These are phyloP conservation scores for Zoanthus sociatus DNA, from an alignment of 92 coral and sea anemone genomes.

Conservation along the genomic window DNA sequence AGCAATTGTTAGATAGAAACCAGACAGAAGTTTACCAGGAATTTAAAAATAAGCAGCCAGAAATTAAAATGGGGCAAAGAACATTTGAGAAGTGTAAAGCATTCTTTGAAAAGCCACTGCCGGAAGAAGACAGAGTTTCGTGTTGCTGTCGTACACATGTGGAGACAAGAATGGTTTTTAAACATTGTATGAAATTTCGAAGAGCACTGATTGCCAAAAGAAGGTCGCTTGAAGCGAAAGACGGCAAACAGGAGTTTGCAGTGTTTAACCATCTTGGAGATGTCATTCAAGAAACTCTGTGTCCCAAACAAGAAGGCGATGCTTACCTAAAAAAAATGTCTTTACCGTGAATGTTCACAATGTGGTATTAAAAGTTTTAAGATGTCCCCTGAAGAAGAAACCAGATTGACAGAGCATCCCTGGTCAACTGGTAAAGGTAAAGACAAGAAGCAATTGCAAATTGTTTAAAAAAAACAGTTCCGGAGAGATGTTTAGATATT, in stretches of 20 bases:
- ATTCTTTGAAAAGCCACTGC: no score
- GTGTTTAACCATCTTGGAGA: background rate
- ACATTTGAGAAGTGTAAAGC: no score
- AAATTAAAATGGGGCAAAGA: no score
- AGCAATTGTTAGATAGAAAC: background rate
- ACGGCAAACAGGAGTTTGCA: background rate
- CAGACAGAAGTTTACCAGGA: slow-evolving; percentile 43
- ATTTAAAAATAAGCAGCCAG: slow-evolving; percentile 12
- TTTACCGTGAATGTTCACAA: background rate
- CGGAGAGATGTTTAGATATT: background rate
- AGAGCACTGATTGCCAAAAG: background rate
- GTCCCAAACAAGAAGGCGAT: background rate
- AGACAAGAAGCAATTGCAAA: background rate
- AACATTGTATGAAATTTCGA: background rate
- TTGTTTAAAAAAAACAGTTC: background rate
- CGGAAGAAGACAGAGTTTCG: no score
- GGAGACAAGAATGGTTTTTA: no score
- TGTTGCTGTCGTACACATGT: no score
- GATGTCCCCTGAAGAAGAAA: background rate
- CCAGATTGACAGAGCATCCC: background rate
- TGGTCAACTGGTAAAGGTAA: background rate
- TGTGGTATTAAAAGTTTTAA: slow-evolving; percentile 15
- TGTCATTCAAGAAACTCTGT: background rate
- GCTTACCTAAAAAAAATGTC: background rate
- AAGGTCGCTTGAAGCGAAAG: no score